These are phyloP conservation scores for Theristicus caerulescens DNA, from an alignment of 2,113 vertebrate species.

Conservation along the genomic window DNA sequence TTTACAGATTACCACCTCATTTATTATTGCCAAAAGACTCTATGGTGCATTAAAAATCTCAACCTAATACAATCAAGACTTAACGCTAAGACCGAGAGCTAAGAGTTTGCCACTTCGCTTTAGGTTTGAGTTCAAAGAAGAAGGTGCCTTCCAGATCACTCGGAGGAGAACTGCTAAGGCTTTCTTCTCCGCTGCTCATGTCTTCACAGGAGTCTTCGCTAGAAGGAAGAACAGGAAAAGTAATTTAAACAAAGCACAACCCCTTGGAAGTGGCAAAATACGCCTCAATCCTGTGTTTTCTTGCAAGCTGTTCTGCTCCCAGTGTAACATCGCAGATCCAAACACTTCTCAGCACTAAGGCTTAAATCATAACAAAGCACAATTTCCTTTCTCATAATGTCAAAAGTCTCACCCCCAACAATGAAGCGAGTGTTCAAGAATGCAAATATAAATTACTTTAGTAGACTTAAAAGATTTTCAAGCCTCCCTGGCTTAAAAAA, in stretches of 20 bases:
- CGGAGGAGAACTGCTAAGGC: constrained; percentile 85
- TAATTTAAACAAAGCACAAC: background rate
- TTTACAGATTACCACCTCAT: constrained; percentile 27
- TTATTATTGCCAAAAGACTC: constrained; percentile 74
- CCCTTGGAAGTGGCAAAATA: background rate
- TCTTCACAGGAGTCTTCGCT: constrained; percentile 95
- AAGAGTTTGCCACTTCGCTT: constrained; percentile 69
- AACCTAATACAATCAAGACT: constrained; percentile 31
- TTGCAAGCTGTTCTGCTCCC: background rate
- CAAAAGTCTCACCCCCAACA: background rate
- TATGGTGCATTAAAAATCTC: background rate
- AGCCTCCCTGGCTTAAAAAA: background rate
- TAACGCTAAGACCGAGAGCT: constrained; percentile 46
- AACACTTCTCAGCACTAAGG: background rate
- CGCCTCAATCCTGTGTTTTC: background rate
- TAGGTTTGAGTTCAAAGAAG: constrained; percentile 82
- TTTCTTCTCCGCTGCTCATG: constrained; percentile 91
- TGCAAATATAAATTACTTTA: background rate
- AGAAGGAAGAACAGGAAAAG: background rate
- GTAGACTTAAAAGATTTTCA: background rate
- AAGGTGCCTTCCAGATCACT: constrained; percentile 83
- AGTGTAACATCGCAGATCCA: background rate
- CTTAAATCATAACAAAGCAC: background rate
- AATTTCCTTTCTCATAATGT: background rate
- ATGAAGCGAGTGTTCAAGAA: background rate